These are phyloP conservation scores for Lagenorhynchus albirostris DNA, from an alignment of 2,113 vertebrate genomes.

Conservation along the genomic window DNA sequence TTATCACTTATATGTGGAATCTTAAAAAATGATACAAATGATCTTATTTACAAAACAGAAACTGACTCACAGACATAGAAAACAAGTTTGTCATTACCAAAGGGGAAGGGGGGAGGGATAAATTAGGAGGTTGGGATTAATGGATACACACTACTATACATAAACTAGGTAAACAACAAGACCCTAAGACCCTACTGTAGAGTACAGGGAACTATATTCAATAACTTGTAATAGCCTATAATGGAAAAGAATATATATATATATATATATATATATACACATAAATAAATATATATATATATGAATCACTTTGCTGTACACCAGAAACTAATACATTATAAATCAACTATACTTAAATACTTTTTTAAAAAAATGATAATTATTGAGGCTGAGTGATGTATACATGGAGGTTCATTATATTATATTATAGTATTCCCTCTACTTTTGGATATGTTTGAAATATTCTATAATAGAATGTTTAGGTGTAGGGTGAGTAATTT, in stretches of 20 bases:
- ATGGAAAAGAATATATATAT: background rate
- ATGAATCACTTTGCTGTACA: background rate
- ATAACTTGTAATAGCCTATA: too few relatives aligned
- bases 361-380: background rate
- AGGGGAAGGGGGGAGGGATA: too few relatives aligned
- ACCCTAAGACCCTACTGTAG: too few relatives aligned
- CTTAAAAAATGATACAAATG: too few relatives aligned
- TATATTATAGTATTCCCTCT: background rate
- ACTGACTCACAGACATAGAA: too few relatives aligned
- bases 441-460: background rate
- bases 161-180: too few relatives aligned
- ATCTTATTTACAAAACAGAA: too few relatives aligned
- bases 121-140: too few relatives aligned
- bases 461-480: background rate
- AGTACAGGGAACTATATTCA: background rate
- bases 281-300: background rate
- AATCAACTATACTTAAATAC: background rate
- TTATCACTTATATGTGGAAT: too few relatives aligned
- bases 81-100: too few relatives aligned
- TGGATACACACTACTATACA: too few relatives aligned
- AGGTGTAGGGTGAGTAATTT: background rate
- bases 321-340: background rate
- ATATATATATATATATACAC: background rate
- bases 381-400: background rate
- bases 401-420: background rate